Evolutionary conservation across 2,888 invertebrate genomes (phyloP), one percentile per base, ranked within the genome.

Genomic region (Nephrotoma guestfalica): DNA sequence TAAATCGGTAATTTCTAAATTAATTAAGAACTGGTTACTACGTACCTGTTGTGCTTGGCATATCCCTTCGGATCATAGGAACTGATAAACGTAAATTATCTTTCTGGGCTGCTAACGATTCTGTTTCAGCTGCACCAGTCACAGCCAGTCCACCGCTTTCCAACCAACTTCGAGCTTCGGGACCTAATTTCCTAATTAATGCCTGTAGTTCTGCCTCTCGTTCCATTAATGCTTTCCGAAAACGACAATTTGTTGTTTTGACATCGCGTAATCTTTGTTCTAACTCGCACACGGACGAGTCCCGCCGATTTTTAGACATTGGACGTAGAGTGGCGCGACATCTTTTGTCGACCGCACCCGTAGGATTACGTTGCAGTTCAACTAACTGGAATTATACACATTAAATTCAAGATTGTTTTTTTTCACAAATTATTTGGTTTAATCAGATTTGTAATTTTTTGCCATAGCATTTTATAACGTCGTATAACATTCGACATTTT

Each of bases 271-370:
- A 92, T 87, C 96, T 94, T 87, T 96, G 94, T 90, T 97, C 97
- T 87, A 97, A 92, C 90, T 97, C 97, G 85, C 96, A 96, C 0
- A 95, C 95, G 6, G 95, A 96, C 0, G 96, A 96, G 89, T 96
- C 96, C 88, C 96, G 93, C 87, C 97, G 93, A 90, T 94, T 94
- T 89, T 96, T 96, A 4, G 96, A 95, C 93, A 94, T 94, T 0
- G 97, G 97, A 87, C 97, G 94, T 86, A 98, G 92, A 0, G 98
- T 98, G 1, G 98, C 96, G 71, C 98, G 93, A 87, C 97, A 95
- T 87, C 97, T 93, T 90, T 96, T 95, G 89, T 97, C 96, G 86
- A 96, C 95, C 5, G 95, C 94, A 0, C 96, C 97, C 89, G 95
- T 95, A 0, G 98, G 97, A 91, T 95, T 95, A 88, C 97, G 94